Evolutionary conservation across 2,888 invertebrate genomes (phyloP).

Genomic region (Ochropacha duplaris): DNA sequence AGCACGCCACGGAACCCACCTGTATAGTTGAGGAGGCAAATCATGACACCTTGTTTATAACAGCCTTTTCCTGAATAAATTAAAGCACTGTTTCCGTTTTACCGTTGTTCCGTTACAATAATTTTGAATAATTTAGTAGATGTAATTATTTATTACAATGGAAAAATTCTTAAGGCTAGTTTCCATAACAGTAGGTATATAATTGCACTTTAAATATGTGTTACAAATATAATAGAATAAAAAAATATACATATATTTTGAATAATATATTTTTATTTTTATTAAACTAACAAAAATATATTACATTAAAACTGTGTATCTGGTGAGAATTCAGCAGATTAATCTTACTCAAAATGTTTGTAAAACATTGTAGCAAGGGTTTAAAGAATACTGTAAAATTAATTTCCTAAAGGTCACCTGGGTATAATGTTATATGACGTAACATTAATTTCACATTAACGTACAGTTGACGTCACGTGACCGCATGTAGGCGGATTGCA

Average conservation of each 20-base stretch:
- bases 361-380: neutral
- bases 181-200: neutral
- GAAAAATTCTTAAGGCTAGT: neutral
- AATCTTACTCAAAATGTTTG: too few relatives aligned
- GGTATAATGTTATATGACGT: neutral
- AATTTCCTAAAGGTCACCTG: neutral
- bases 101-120: constrained; percentile 6
- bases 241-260: too few relatives aligned
- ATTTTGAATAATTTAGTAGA: neutral
- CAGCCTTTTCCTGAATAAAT: constrained; percentile 17
- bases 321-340: too few relatives aligned
- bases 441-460: neutral
- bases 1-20: constrained; percentile 39
- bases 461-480: constrained; percentile 13
- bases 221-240: too few relatives aligned
- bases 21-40: constrained; percentile 17
- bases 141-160: neutral
- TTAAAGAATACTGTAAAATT: neutral
- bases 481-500: constrained; percentile 46
- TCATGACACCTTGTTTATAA: constrained; percentile 36
- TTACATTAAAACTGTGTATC: too few relatives aligned
- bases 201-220: too few relatives aligned
- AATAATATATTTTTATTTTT: too few relatives aligned
- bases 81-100: constrained; percentile 18
- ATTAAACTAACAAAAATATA: too few relatives aligned